Evolutionary conservation across 2,888 invertebrate genomes (phyloP).

Genomic region (Euplagia quadripunctaria): DNA sequence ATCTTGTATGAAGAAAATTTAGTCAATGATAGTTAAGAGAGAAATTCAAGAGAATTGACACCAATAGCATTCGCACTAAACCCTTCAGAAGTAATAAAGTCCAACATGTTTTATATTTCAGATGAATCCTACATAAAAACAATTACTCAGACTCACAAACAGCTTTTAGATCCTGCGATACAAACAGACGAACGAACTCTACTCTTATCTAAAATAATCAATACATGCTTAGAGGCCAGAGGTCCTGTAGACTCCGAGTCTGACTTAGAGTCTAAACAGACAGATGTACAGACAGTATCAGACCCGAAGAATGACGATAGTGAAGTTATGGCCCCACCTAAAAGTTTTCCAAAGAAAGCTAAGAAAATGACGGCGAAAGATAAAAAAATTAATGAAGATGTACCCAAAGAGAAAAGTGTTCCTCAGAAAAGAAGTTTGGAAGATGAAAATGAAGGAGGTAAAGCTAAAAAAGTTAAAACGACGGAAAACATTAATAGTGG

Average conservation of each 20-base stretch:
- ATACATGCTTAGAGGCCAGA: slow-evolving; percentile 69
- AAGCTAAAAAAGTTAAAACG: slow-evolving; percentile 23
- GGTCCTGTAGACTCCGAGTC: slow-evolving; percentile 60
- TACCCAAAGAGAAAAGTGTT: not conserved
- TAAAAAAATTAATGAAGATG: slow-evolving; percentile 42
- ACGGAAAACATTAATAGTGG: slow-evolving; percentile 1
- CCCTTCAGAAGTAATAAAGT: not conserved
- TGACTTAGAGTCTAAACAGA: slow-evolving; percentile 46
- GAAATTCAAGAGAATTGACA: no score
- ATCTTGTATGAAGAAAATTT: no score
- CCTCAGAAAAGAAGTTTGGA: slow-evolving; percentile 33
- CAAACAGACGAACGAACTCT: slow-evolving; percentile 72
- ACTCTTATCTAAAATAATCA: slow-evolving; percentile 71
- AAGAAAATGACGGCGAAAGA: slow-evolving; percentile 53
- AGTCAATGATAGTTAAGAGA: no score
- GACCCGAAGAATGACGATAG: slow-evolving; percentile 50
- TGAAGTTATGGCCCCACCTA: slow-evolving; percentile 78
- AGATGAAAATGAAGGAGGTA: slow-evolving; percentile 23
- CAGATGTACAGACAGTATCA: slow-evolving; percentile 39
- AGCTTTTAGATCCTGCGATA: slow-evolving; percentile 67
- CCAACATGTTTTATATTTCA: slow-evolving; percentile 52
- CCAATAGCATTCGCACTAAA: no score
- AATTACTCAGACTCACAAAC: slow-evolving; percentile 67
- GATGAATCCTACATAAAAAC: slow-evolving; percentile 72
- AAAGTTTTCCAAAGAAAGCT: slow-evolving; percentile 69